These are phyloP conservation scores for Lasioglossum villosulum DNA, from an alignment of 2,888 invertebrate species.

Conservation along the genomic window DNA sequence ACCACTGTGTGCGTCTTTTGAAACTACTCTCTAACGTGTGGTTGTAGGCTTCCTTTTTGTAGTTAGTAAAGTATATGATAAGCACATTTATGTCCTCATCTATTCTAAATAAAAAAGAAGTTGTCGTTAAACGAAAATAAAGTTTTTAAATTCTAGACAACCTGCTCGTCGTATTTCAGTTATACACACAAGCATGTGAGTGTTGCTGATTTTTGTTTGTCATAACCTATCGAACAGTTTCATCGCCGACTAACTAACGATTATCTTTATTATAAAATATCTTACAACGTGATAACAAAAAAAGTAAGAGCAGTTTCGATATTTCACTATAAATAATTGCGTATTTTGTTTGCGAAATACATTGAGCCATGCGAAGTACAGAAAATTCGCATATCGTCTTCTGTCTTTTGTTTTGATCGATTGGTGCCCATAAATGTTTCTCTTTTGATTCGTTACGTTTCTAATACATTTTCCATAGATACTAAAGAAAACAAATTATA, in stretches of 20 bases:
- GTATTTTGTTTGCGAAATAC: slow-evolving; percentile 18
- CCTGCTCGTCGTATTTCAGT: slow-evolving; percentile 31
- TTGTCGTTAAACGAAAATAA: slow-evolving; percentile 48
- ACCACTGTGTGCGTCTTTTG: slow-evolving; percentile 22
- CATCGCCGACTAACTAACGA: slow-evolving; percentile 65
- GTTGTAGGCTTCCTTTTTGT: slow-evolving; percentile 4
- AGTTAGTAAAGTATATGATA: slow-evolving; percentile 16
- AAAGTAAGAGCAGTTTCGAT: slow-evolving; percentile 45
- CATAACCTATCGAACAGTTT: slow-evolving; percentile 45
- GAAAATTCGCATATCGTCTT: slow-evolving; percentile 29
- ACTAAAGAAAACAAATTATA: slow-evolving; percentile 57
- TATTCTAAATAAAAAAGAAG: slow-evolving; percentile 46
- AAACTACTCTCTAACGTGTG: slow-evolving; percentile 21
- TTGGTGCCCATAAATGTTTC: slow-evolving; percentile 40
- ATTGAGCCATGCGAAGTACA: slow-evolving; percentile 15
- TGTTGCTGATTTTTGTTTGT: slow-evolving; percentile 37
- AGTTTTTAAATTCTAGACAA: slow-evolving; percentile 39
- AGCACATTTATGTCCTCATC: slow-evolving; percentile 35
- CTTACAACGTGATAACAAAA: slow-evolving; percentile 77
- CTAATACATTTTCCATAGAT: slow-evolving; percentile 57
- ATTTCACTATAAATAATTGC: slow-evolving; percentile 29
- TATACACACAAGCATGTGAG: slow-evolving; percentile 55
- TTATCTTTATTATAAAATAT: slow-evolving; percentile 80
- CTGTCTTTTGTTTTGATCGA: slow-evolving; percentile 56
- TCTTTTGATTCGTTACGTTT: slow-evolving; percentile 18